Base-by-base conservation (phyloP, 1,140 invertebrate species). In the Hydropsyche tenuis region DNA sequence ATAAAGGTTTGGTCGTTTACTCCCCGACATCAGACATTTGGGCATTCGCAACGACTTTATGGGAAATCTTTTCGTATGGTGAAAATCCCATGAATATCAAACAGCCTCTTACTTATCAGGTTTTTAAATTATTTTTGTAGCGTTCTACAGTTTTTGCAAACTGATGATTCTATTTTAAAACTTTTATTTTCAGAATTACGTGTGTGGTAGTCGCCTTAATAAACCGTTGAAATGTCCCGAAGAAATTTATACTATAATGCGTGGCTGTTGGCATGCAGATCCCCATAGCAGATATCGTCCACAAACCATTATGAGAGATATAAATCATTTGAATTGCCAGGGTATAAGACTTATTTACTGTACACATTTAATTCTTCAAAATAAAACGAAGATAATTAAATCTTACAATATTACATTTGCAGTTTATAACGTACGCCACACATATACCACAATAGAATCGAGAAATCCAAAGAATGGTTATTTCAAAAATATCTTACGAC, bases 21-120 rank as follows among this genome's bases (percentile, higher is more conserved):
- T 90, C 89, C 53, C 84, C 87, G 0, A 84, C 88, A 23, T 90
- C 92, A 25, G 94, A 97, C 80, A 88, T 96, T 20, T 97, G 94
- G 94, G 93, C 94, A 14, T 90, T 94, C 78, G 93, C 92, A 1
- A 96, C 95, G 16, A 96, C 94, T 11, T 79, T 96, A 9, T 96
- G 94, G 92, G 92, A 96, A 83, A 93, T 97, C 74, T 97, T 96
- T 85, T 91, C 92, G 0, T 90, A 88, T 79, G 94, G 93, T 30
- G 82, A 86, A 72, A 80, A 85, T 0, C 85, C 87, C 1, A 77
- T 80, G 30, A 78, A 84, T 16, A 83, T 81, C 1, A 85, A 83
- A 69, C 83, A 81, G 0, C 79, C 85, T 0, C 46, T 83, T 0
- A 83, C 82, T 14, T 80, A 80, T 0, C 81, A 81, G 78, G 82